phyloP scores from a whole-genome alignment of 2,797 vertebrate genomes.

The Oophaga sylvatica region DNA sequence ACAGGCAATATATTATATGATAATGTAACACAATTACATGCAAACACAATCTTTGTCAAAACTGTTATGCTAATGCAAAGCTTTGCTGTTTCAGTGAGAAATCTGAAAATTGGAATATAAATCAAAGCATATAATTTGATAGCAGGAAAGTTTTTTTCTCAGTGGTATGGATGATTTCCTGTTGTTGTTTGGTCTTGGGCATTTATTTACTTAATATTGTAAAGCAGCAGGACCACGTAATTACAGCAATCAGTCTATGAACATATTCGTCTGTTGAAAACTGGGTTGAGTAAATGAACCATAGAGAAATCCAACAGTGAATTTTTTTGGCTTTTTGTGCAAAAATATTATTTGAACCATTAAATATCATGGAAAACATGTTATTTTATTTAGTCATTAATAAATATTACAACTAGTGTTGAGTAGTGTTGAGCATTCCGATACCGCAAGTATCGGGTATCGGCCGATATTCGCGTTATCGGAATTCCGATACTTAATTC shows the following conservation, averaged over 20 bases:
- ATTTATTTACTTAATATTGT: slow-evolving; percentile 78
- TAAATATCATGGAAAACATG: slow-evolving; percentile 65
- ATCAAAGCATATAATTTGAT: slow-evolving; percentile 54
- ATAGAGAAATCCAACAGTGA: slow-evolving; percentile 72
- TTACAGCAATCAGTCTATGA: slow-evolving; percentile 82
- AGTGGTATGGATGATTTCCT: slow-evolving; percentile 67
- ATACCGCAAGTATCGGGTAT: too few species aligned
- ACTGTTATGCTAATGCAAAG: slow-evolving; percentile 29
- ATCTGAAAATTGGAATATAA: slow-evolving; percentile 49
- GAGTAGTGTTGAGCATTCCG: too few species aligned
- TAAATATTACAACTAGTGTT: slow-evolving; percentile 18
- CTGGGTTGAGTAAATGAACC: slow-evolving; percentile 83
- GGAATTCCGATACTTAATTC: too few species aligned
- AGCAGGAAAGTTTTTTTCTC: slow-evolving; percentile 30
- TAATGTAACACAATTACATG: slow-evolving; percentile 6
- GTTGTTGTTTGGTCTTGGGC: slow-evolving; percentile 64
- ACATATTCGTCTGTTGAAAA: slow-evolving; percentile 83
- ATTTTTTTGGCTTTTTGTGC: slow-evolving; percentile 64
- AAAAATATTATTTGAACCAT: slow-evolving; percentile 64
- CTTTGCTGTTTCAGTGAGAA: slow-evolving; percentile 18
- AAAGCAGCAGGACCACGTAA: slow-evolving; percentile 79
- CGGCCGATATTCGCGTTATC: too few species aligned
- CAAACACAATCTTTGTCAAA: slow-evolving; percentile 32
- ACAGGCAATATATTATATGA: not conserved
- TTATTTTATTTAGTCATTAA: not conserved